Percentiles rank a stretch among this genome's conserved stretches.
phyloP scores from a whole-genome alignment of 2,888 invertebrate genomes.

The Tyria jacobaeae region DNA sequence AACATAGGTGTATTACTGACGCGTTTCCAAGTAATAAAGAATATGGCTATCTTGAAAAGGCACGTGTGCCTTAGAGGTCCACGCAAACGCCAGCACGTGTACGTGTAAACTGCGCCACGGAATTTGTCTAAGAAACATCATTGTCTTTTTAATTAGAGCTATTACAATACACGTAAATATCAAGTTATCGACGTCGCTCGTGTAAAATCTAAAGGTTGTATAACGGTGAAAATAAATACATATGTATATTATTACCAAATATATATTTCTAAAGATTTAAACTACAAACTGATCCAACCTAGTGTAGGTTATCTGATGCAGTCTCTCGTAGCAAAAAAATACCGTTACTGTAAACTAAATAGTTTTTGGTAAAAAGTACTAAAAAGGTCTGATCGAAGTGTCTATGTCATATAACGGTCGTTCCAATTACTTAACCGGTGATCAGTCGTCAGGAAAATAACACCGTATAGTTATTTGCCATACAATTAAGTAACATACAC shows the following conservation, averaged over 20 bases:
- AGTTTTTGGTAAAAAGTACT: constrained; percentile 82
- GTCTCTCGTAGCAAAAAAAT: constrained; percentile 64
- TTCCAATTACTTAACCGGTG: constrained; percentile 68
- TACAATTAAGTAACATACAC: constrained; percentile 28
- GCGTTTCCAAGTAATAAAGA: constrained; percentile 61
- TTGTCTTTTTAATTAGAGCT: constrained; percentile 35
- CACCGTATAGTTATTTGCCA: constrained; percentile 33
- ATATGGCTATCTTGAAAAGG: constrained; percentile 57
- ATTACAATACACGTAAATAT: constrained; percentile 25
- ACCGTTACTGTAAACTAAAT: constrained; percentile 82
- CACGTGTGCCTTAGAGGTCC: constrained; percentile 59
- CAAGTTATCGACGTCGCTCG: constrained; percentile 29
- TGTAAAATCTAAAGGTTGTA: constrained; percentile 54
- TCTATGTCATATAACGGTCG: constrained; percentile 81
- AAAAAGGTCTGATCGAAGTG: constrained; percentile 76
- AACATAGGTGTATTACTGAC: constrained; percentile 59
- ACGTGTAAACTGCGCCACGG: constrained; percentile 44
- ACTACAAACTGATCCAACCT: constrained; percentile 74
- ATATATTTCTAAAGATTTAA: constrained; percentile 58
- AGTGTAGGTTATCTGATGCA: constrained; percentile 65
- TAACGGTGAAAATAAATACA: constrained; percentile 62
- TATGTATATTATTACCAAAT: constrained; percentile 47
- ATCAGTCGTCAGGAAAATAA: constrained; percentile 51
- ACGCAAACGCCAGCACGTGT: constrained; percentile 56
- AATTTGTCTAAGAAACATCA: constrained; percentile 51